Evolutionary conservation across 2,888 invertebrate species (phyloP), one percentile per base, ranked within the genome.

Genomic region (Tenthredo mesomela): DNA sequence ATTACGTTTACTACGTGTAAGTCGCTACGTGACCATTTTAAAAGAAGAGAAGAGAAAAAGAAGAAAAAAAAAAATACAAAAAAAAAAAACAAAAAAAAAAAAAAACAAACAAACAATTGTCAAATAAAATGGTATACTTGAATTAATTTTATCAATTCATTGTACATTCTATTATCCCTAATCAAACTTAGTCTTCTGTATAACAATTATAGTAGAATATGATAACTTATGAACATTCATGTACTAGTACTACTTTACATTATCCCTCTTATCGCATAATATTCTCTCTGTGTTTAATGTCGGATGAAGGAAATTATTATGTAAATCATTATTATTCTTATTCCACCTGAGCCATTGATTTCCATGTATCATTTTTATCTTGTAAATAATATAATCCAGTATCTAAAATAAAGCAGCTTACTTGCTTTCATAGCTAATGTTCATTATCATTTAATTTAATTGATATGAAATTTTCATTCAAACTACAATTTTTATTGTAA

Each of bases 121-220:
- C 40, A 82, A 82, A 82, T 82, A 82, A 82, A 82, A 82, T 70
- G 82, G 82, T 40, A 82, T 82, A 82, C 67, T 67, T 82, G 47
- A 82, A 67, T 82, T 70, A 40, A 70, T 9, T 67, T 37, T 50
- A 61, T 80, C 58, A 10, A 61, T 80, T 61, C 58, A 80, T 80
- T 80, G 50, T 77, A 21, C 61, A 58, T n/a, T 77, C 15, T 29
- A 12, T 29, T 54, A 37, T 37, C 73, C 40, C 7, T 47, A 10
- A 21, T 73, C 40, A 21, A 25, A 61, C 25, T 61, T 25, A 61
- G 25, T 61, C 18, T 61, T 61, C 12, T 61, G 61, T 25, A 61
- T 25, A 61, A 61, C 25, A 61, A 25, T 2, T 61, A 25, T 21
- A 25, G 1, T 29, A 29, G 29, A 21, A 61, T 61, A 61, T 61